Evolutionary conservation across 2,113 vertebrate species (phyloP).

Genomic region (Taxidea taxus): DNA sequence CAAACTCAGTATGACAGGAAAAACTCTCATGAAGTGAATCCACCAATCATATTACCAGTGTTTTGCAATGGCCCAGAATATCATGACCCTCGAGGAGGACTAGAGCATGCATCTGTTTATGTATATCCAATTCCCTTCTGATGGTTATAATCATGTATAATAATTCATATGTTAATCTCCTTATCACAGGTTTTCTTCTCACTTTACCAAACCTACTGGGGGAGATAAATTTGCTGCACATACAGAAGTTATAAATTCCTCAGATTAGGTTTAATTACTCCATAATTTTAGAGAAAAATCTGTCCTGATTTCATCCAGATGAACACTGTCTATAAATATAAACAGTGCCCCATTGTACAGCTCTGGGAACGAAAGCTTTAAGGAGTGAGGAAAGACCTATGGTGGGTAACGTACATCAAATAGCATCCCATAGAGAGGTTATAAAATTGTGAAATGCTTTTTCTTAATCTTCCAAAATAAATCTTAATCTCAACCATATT

Average conservation of each 20-base stretch:
- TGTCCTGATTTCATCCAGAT: not conserved
- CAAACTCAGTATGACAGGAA: slow-evolving; percentile 34
- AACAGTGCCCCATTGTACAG: accelerated
- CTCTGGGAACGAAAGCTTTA: not conserved
- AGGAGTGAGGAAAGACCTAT: not conserved
- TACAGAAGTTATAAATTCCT: not conserved
- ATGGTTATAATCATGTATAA: not conserved
- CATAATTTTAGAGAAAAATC: not conserved
- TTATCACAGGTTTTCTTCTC: slow-evolving; percentile 2
- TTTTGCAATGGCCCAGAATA: not conserved
- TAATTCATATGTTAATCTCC: not conserved
- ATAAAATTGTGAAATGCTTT: not conserved
- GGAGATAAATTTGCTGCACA: not conserved
- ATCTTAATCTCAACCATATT: not conserved
- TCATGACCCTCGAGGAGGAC: not conserved
- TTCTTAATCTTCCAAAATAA: not conserved
- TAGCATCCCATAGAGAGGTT: not conserved
- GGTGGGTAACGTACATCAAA: not conserved
- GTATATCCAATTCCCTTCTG: not conserved
- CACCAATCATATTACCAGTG: not conserved
- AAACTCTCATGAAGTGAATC: not conserved
- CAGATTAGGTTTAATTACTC: not conserved
- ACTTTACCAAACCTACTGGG: not conserved
- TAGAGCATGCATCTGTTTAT: not conserved
- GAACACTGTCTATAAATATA: not conserved